These are phyloP conservation scores for Volucella inanis DNA, from an alignment of 2,888 invertebrate genomes.

Conservation along the genomic window DNA sequence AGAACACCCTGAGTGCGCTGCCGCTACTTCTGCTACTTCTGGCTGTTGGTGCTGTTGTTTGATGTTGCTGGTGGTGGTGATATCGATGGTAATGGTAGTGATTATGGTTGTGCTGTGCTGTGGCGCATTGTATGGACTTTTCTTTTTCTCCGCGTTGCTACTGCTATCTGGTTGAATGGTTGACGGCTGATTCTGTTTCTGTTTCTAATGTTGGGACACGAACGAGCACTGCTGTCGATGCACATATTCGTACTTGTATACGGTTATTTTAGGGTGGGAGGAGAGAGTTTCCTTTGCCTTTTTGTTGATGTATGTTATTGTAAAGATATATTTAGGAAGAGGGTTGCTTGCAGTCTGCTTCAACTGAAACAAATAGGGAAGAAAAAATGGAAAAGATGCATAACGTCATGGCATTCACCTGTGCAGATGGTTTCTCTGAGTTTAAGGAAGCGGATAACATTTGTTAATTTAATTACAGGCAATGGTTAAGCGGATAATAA, in stretches of 20 bases:
- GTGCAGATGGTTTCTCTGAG: conserved; percentile 46
- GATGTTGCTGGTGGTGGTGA: conserved; percentile 27
- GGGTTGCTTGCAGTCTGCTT: conserved; percentile 12
- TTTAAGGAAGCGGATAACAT: conserved; percentile 23
- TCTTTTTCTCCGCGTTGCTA: conserved; percentile 13
- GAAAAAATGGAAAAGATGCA: conserved; percentile 20
- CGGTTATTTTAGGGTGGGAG: conserved; percentile 40
- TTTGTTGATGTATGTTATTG: conserved; percentile 41
- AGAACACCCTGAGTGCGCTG: too few species aligned
- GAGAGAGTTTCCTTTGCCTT: conserved; percentile 43
- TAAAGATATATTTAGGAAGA: conserved; percentile 9
- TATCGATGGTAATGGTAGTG: too few species aligned
- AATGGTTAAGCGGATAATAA: not conserved
- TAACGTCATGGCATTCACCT: conserved; percentile 64
- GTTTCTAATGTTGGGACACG: conserved; percentile 54
- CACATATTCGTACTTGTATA: conserved; percentile 11
- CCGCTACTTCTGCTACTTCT: conserved; percentile 25
- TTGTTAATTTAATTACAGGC: conserved; percentile 57
- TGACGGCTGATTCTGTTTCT: conserved; percentile 45
- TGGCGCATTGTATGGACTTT: conserved; percentile 23
- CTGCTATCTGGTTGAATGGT: conserved; percentile 23
- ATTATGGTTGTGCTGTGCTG: conserved; percentile 7
- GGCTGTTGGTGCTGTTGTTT: conserved; percentile 27
- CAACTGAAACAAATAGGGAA: not conserved
- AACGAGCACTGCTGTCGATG: too few species aligned